Percentiles rank a stretch among this genome's conserved stretches.
Evolutionary conservation across 2,797 vertebrate species (phyloP).

Genomic region (Sebastes miniatus): DNA sequence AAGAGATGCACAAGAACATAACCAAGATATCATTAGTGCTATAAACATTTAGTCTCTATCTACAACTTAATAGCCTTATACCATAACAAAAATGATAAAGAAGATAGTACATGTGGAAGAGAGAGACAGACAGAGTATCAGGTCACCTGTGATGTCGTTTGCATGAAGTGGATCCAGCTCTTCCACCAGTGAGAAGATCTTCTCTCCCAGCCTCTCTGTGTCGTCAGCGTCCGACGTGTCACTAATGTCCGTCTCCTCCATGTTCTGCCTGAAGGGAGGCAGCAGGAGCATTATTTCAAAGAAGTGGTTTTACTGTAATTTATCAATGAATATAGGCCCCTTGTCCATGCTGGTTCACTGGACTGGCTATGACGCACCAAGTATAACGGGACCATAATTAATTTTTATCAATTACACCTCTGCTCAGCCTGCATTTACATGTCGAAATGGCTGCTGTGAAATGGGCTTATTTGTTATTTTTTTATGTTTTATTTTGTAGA

Average conservation of each 20-base stretch:
- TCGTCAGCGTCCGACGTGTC: constrained; percentile 78
- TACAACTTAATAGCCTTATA: neutral
- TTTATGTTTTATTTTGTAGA: neutral
- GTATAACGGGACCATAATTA: too few relatives aligned
- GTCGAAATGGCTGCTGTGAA: neutral
- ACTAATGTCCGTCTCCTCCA: constrained; percentile 63
- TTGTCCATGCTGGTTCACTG: too few relatives aligned
- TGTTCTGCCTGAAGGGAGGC: constrained; percentile 56
- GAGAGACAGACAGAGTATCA: neutral
- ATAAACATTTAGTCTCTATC: neutral
- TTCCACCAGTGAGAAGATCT: constrained; percentile 79
- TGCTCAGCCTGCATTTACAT: too few relatives aligned
- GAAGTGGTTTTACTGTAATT: neutral
- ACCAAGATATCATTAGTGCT: neutral
- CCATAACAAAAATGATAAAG: neutral
- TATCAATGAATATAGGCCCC: neutral
- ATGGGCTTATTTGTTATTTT: neutral
- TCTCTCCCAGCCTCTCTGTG: constrained; percentile 80
- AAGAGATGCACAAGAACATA: neutral
- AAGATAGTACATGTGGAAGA: neutral
- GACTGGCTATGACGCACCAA: too few relatives aligned
- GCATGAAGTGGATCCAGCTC: constrained; percentile 77
- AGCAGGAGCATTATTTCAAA: neutral
- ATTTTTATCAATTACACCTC: too few relatives aligned
- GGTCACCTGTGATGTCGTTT: constrained; percentile 83